Evolutionary conservation across 1,140 invertebrate species (phyloP), one percentile per base, ranked within the genome.

Genomic region (Camponotus vicinus): DNA sequence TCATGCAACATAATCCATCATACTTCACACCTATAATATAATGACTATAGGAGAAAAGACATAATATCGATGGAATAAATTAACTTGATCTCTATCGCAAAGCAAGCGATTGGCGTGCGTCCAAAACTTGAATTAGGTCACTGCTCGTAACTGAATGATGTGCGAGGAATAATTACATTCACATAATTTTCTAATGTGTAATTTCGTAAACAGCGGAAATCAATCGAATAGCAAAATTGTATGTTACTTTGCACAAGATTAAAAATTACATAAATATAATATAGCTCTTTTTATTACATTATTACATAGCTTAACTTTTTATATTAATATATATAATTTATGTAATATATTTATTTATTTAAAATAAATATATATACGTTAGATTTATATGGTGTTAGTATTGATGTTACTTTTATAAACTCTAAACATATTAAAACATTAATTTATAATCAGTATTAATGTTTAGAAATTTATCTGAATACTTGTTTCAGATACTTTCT

Each of bases 121-220:
- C 89, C 86, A 88, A 63, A 66, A 52, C 45, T 9, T 34, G 42
- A 87, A 89, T 82, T 69, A 40, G 82, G 76, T 91, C 71, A 64
- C 9, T 34, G 37, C 57, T 85, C n/a, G 32, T 55, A 71, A 66
- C 59, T 18, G 21, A 82, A 66, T 67, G 67, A 71, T 71, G 49
- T 71, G 1, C 5, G n/a, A 2, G 27, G 4, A 77, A 40, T 73
- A 63, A 76, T 63, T 49, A 13, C 69, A 63, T 64, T 9, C 37
- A 21, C 52, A 1, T 80, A 70, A 70, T 57, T 45, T 59, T 73
- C 55, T 59, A 61, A 71, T 18, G 13, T 73, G 18, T 82, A 59
- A 82, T 82, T 82, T 73, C 9, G 7, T 40, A 7, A 32, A 70
- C 45, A 27, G 13, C 3, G 18, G 11, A 71, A 67, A 15, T 27